Conservation (phyloP, 1,140 invertebrate genomes). For the Procambarus clarkii region DNA sequence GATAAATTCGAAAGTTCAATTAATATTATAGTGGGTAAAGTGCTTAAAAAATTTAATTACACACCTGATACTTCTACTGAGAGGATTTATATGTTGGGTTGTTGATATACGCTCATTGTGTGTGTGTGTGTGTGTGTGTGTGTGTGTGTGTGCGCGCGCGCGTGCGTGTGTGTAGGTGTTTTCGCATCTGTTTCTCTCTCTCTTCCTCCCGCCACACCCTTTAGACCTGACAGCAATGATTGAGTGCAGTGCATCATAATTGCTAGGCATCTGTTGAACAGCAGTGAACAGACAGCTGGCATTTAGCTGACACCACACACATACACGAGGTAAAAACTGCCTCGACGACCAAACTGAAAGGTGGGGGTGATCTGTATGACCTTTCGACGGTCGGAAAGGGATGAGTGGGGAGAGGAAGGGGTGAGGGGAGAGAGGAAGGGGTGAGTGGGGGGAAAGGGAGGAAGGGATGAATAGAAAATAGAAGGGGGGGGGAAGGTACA, state of each 20-base stretch:
- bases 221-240: background rate
- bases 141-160: background rate
- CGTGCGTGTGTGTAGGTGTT: background rate
- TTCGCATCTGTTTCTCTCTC: no score
- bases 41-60: no score
- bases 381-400: background rate
- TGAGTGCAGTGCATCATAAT: background rate
- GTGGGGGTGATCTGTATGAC: background rate
- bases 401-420: no score
- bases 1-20: no score
- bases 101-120: no score
- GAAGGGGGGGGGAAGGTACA: background rate
- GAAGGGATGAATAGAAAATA: no score
- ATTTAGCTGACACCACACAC: background rate
- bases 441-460: no score
- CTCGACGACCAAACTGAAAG: background rate
- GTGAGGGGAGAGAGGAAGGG: no score
- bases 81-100: no score
- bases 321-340: background rate
- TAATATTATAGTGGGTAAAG: no score
- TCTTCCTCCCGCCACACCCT: background rate
- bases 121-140: background rate
- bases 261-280: background rate
- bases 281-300: background rate
- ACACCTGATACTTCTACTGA: no score